phyloP scores from a whole-genome alignment of 2,888 invertebrate genomes.

The Monoplex corrugatus region DNA sequence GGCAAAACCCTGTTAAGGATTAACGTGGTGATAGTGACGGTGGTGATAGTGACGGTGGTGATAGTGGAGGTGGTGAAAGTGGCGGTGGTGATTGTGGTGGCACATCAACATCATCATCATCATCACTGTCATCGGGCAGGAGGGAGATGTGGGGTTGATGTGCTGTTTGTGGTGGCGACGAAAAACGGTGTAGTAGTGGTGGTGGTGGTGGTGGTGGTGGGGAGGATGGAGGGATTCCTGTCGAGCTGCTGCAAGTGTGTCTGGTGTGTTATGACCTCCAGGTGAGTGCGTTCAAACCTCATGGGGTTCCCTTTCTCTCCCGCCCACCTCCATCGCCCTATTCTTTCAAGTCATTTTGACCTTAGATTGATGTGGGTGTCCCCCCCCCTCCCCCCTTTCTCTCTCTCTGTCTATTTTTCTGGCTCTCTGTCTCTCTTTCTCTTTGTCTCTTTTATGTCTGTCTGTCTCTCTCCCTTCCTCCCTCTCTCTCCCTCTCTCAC shows the following conservation, averaged over 20 bases:
- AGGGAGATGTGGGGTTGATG: too few species aligned
- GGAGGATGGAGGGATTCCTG: slow-evolving; percentile 35
- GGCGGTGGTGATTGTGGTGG: neutral
- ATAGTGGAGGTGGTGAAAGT: neutral
- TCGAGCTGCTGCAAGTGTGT: slow-evolving; percentile 46
- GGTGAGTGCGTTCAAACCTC: slow-evolving; percentile 10
- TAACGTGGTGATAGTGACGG: too few species aligned
- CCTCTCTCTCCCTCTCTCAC: neutral
- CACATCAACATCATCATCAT: too few species aligned
- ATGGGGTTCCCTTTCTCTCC: too few species aligned
- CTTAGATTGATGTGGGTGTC: too few species aligned
- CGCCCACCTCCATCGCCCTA: neutral
- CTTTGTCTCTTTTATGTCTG: neutral
- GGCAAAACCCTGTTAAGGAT: too few species aligned
- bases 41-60: neutral
- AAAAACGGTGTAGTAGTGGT: neutral
- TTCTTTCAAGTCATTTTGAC: too few species aligned
- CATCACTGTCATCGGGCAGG: too few species aligned
- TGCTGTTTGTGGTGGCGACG: neutral
- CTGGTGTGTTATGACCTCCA: slow-evolving; percentile 40
- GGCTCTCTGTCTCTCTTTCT: neutral
- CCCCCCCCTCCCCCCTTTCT: neutral
- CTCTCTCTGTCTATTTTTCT: neutral
- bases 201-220: neutral
- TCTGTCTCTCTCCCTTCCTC: neutral